Evolutionary conservation across 2,797 vertebrate species (phyloP), one percentile per base, ranked within the genome.

Genomic region (Sebastes vulpes): DNA sequence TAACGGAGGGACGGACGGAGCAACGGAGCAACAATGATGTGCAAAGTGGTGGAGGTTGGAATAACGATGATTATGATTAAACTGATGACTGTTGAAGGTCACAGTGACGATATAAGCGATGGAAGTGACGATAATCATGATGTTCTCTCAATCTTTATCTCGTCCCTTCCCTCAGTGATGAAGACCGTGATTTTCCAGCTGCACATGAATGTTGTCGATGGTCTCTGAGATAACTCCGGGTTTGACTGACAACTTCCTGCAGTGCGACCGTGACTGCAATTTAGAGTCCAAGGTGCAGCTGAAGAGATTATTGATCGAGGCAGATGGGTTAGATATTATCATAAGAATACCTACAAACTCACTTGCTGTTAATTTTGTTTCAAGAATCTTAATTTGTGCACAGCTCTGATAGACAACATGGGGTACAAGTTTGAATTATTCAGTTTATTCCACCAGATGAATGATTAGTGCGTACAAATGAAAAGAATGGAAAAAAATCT

Each of bases 81-180:
- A 77, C 9, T 21, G 65, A 82, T 60, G 74, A 89, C 29, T 46
- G 77, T 77, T 79, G 68, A 89, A 91, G 89, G 87, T 91, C 87
- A 87, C 69, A 6, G 66, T 28, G 68, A 79, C 71, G 26, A 78
- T 46, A 64, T 58, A 31, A 77, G 73, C 29, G 26, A 75, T 81
- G 60, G 64, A 71, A 78, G 54, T 50, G 79, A 80, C 68, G 79
- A 79, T 63, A 79, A 86, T 59, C 84, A 72, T 63, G 75, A 79
- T 77, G 83, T 71, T 73, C 75, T 77, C 72, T 69, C 66, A 28
- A 21, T 80, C 72, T 79, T 85, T 70, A 71, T 82, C 66, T 57
- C 28, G 4, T 59, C 56, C 63, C 56, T 66, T 42, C 65, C 46
- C 71, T 46, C 69, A 0, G 18, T 21, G 72, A 67, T 21, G 66